Evolutionary conservation across 2,113 vertebrate genomes (phyloP), one percentile per base, ranked within the genome.

Genomic region (Dromas ardeola): DNA sequence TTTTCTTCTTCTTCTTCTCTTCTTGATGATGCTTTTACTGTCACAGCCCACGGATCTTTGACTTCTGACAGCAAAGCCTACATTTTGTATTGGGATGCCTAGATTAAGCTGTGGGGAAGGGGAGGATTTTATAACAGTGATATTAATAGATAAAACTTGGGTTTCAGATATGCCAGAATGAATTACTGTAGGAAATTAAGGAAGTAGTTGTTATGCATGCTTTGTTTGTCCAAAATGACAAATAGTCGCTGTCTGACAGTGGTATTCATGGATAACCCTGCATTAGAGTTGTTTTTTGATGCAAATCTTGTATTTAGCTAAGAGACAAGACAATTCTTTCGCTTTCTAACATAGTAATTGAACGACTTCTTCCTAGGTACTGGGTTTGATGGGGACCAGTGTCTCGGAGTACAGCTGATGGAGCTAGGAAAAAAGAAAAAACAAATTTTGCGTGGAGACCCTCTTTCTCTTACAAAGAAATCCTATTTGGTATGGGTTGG

Each of bases 361-460:
- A 80, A 91, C 14, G 69, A 62, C 42, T 88, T 96, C 59, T 92
- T 65, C 14, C 47, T 96, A 99, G 99, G 99, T 38, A 98, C 98
- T 19, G 99, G 99, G 1, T 99, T 99, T 93, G 99, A 99, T 87
- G 99, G 99, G 4, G 98, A 99, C 25, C 99, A 99, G 83, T 98
- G 98, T 77, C 98, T 99, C 1, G 99, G 99, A 5, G 97, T 99
- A 19, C 99, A 99, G 95, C 98, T 99, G 82, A 92, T 99, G 81
- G 98, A 99, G 95, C 76, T 99, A 7, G 98, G 99, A 27, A 98
- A 70, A 27, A 98, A 95, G 88, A 99, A 96, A 83, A 98, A 83
- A 36, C 99, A 99, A 74, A 63, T 99, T 80, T 97, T 99, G 63
- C 97, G 94, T 18, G 98, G 99, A 30, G 99, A 99, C 27, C 98